These are phyloP conservation scores for Eupeodes latifasciatus DNA, from an alignment of 2,888 invertebrate species.

Conservation along the genomic window DNA sequence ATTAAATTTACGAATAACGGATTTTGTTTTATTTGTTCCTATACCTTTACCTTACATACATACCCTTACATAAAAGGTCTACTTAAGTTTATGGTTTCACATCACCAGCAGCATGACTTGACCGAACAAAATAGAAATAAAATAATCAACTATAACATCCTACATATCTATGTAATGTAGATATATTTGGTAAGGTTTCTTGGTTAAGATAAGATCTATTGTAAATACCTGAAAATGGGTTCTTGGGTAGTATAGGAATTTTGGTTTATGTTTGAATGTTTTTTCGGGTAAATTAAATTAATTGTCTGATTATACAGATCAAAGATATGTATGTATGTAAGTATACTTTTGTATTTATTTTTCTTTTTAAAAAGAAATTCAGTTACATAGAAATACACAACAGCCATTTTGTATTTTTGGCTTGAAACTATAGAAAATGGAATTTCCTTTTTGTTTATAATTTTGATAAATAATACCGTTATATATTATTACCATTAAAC, in stretches of 20 bases:
- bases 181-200: slow-evolving; percentile 4
- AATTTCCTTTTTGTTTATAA: no score
- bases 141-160: background rate
- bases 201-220: slow-evolving; percentile 33
- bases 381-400: background rate
- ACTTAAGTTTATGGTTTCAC: slow-evolving; percentile 17
- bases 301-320: slow-evolving; percentile 4
- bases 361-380: background rate
- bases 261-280: background rate
- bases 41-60: no score
- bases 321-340: background rate
- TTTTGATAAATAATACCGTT: no score
- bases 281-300: background rate
- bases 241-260: background rate
- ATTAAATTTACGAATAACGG: slow-evolving; percentile 30
- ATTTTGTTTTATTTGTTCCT: slow-evolving; percentile 6
- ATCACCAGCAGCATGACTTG: slow-evolving; percentile 55
- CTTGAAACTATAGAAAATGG: no score
- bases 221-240: slow-evolving; percentile 38
- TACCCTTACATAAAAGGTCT: slow-evolving; percentile 1
- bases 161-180: no score
- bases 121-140: background rate
- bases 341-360: background rate
- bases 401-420: background rate
- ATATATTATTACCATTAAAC: no score